phyloP scores from a whole-genome alignment of 53 echinoderm and acorn worm genomes.

The Luidia sarsii region DNA sequence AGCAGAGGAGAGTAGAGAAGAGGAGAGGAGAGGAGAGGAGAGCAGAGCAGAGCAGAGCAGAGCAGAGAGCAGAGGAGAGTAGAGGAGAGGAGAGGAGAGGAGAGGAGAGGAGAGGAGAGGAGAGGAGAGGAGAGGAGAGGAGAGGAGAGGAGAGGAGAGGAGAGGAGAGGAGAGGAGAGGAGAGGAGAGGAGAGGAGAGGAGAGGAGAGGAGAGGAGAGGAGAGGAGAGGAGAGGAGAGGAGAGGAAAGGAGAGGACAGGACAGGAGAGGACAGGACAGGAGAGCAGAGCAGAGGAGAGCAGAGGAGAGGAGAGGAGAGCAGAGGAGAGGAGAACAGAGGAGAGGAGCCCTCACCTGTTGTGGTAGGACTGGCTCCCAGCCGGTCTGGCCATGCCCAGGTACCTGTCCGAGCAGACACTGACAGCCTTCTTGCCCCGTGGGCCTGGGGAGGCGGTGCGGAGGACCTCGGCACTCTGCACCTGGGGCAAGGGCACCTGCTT shows the following conservation, averaged over 20 bases:
- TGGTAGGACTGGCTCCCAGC: background rate
- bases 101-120: background rate
- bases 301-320: background rate
- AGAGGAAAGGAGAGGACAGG: background rate
- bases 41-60: too few species aligned
- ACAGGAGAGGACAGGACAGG: background rate
- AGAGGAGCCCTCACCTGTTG: background rate
- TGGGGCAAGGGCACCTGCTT: conserved; percentile 75
- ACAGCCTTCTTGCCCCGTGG: conserved; percentile 62
- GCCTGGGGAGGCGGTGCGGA: conserved; percentile 7
- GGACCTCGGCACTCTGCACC: conserved; percentile 25
- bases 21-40: too few species aligned
- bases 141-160: background rate
- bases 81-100: background rate
- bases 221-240: background rate
- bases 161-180: background rate
- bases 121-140: background rate
- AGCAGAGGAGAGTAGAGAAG: too few species aligned
- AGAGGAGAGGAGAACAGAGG: background rate
- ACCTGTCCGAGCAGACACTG: conserved; percentile 65
- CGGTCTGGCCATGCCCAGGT: conserved; percentile 51
- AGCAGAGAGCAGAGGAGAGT: too few species aligned
- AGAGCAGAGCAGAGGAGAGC: background rate
- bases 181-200: background rate
- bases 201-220: background rate